phyloP scores from a whole-genome alignment of 2,797 vertebrate genomes.

The Esox lucius region DNA sequence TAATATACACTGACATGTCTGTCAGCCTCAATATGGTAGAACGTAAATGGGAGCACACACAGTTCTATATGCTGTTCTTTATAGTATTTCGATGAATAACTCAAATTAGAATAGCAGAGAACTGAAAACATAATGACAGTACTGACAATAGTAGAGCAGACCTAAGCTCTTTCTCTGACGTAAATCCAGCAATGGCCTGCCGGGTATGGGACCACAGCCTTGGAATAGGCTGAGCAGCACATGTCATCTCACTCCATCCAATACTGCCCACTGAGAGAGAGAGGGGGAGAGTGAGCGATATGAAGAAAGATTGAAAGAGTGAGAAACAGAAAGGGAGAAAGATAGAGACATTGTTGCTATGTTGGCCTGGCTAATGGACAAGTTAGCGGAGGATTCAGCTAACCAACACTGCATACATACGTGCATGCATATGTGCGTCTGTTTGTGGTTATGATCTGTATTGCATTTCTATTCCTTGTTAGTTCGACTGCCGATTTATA shows the following conservation, averaged over 20 bases:
- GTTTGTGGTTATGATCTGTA: too few relatives aligned
- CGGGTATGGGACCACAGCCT: not conserved
- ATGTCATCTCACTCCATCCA: conserved; percentile 9
- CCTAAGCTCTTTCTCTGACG: not conserved
- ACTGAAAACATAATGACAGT: not conserved
- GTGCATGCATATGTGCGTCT: too few relatives aligned
- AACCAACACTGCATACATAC: too few relatives aligned
- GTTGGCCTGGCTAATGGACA: conserved; percentile 53
- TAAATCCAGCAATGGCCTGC: not conserved
- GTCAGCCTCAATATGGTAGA: not conserved
- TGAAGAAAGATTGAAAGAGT: not conserved
- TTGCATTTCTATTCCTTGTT: too few relatives aligned
- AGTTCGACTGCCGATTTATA: too few relatives aligned
- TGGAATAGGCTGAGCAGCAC: conserved; percentile 10
- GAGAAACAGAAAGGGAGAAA: not conserved
- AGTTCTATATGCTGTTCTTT: not conserved
- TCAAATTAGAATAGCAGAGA: not conserved
- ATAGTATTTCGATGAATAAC: not conserved
- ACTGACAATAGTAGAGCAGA: not conserved
- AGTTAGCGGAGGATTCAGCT: too few relatives aligned
- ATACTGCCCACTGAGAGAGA: conserved; percentile 6
- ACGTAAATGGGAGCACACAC: not conserved
- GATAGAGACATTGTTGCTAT: not conserved
- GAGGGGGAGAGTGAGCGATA: not conserved
- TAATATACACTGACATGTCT: not conserved